These are phyloP conservation scores for Cygnus atratus DNA, from an alignment of 2,113 vertebrate species.

Conservation along the genomic window DNA sequence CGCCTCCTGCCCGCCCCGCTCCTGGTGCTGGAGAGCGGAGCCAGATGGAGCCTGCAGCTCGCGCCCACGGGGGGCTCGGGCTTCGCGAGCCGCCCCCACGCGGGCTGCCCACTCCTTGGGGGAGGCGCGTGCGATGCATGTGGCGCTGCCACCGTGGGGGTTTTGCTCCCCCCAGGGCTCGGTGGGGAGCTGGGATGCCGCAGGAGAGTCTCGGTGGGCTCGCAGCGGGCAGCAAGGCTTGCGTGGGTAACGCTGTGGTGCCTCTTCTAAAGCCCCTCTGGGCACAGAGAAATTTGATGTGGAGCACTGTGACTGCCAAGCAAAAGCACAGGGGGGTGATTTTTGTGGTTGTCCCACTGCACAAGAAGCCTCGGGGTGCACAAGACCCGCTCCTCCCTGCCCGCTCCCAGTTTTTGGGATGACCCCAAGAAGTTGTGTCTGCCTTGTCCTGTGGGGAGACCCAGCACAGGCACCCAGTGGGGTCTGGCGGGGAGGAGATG, in stretches of 20 bases:
- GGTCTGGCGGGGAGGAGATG: background rate
- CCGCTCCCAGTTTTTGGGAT: background rate
- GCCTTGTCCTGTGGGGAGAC: background rate
- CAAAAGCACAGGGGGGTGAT: background rate
- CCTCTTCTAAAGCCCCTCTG: background rate
- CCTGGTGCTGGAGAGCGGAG: background rate
- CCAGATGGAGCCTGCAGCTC: slow-evolving; percentile 47
- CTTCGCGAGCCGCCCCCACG: background rate
- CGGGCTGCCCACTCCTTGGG: slow-evolving; percentile 1
- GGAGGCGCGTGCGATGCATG: background rate
- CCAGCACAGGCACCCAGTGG: rapidly evolving
- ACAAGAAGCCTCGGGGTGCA: rapidly evolving
- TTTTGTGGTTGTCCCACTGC: background rate
- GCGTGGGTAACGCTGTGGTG: background rate
- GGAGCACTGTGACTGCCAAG: rapidly evolving
- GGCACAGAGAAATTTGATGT: background rate
- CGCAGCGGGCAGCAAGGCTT: background rate
- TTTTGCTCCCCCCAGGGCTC: too few relatives aligned
- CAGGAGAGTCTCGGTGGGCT: background rate
- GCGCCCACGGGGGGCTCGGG: background rate
- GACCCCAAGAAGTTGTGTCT: background rate
- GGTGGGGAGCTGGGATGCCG: too few relatives aligned
- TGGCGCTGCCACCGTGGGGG: background rate
- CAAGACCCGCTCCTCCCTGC: background rate
- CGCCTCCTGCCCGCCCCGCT: background rate